phyloP scores from a whole-genome alignment of 2,888 invertebrate genomes.

The Cryptus armator region DNA sequence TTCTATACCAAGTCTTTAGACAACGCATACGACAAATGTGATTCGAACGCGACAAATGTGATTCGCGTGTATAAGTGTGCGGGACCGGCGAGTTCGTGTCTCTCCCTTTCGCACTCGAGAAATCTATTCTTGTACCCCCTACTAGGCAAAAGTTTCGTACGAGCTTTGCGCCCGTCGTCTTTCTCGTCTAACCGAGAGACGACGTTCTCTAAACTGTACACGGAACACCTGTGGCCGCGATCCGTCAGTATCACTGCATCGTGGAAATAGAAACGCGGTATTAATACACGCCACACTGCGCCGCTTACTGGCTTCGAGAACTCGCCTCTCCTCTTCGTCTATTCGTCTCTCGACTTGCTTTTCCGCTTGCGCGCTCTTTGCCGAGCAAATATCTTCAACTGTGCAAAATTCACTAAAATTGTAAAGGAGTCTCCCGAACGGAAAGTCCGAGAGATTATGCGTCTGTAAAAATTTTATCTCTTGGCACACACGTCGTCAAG shows the following conservation, averaged over 20 bases:
- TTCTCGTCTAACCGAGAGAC: conserved; percentile 3
- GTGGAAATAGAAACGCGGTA: conserved; percentile 75
- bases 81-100: too few relatives aligned
- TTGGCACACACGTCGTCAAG: conserved; percentile 13
- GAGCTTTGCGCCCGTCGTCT: conserved; percentile 36
- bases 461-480: conserved; percentile 71
- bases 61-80: too few relatives aligned
- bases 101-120: neutral
- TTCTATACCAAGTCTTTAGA: conserved; percentile 38
- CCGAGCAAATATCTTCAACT: conserved; percentile 6
- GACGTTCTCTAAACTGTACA: conserved; percentile 60
- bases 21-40: neutral
- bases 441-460: neutral
- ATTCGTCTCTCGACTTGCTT: neutral
- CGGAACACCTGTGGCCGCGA: conserved; percentile 79
- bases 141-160: conserved; percentile 19
- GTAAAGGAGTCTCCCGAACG: neutral
- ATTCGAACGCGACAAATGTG: too few relatives aligned
- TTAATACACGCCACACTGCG: conserved; percentile 74
- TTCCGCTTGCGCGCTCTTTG: neutral
- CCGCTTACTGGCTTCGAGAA: conserved; percentile 20
- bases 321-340: neutral
- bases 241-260: conserved; percentile 74
- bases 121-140: conserved; percentile 43
- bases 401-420: conserved; percentile 7